A percentile compares a stretch with the other conserved stretches of the same genome.
phyloP scores from a whole-genome alignment of 1,140 invertebrate species.

The Diabrotica virgifera region DNA sequence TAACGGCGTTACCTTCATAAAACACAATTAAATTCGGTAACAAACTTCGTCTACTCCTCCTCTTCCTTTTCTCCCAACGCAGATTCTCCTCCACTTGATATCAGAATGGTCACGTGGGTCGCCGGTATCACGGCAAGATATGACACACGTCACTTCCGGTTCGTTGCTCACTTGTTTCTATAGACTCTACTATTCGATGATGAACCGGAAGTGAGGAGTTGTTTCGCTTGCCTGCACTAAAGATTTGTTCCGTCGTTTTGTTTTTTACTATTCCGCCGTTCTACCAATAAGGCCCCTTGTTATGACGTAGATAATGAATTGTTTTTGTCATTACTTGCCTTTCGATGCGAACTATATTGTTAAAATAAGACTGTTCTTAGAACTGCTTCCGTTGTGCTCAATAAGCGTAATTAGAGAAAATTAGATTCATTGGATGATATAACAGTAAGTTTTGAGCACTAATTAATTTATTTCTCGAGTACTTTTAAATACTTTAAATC shows the following conservation, averaged over 20 bases:
- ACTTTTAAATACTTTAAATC: too few species aligned
- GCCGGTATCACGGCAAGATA: slow-evolving; percentile 16
- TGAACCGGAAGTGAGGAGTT: slow-evolving; percentile 9
- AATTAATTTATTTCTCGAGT: too few species aligned
- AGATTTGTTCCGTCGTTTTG: slow-evolving; percentile 3
- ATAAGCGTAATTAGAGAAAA: too few species aligned
- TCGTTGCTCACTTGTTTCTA: slow-evolving; percentile 17
- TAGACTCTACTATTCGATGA: slow-evolving; percentile 1
- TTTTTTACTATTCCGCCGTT: neutral
- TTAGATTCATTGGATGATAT: too few species aligned
- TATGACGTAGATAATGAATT: neutral
- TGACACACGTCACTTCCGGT: slow-evolving; percentile 26
- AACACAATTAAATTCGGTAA: neutral
- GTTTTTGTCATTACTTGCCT: neutral
- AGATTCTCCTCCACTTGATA: slow-evolving; percentile 14
- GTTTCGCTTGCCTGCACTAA: slow-evolving; percentile 13
- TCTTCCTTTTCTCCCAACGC: neutral
- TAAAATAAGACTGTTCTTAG: too few species aligned
- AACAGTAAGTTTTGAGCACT: too few species aligned
- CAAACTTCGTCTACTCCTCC: neutral
- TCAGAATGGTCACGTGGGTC: slow-evolving; percentile 19
- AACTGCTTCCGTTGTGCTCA: too few species aligned
- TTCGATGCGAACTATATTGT: too few species aligned
- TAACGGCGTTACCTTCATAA: neutral
- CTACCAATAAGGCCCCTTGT: neutral